Evolutionary conservation across 23 tunicate genomes (phyloP).

Genomic region (Oikopleura vanhoeffeni): DNA sequence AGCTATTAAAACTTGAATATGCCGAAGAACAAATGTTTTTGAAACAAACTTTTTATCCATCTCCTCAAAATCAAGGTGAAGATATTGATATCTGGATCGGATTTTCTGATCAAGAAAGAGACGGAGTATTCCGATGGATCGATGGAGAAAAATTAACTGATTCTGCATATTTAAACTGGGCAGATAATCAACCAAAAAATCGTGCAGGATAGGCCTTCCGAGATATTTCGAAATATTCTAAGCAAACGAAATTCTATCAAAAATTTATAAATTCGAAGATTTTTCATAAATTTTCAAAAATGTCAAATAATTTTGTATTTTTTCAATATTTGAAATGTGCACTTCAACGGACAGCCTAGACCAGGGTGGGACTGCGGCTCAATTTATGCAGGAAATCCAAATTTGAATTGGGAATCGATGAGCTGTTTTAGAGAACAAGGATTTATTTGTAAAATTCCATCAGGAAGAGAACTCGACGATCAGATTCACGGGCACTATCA

Average conservation of each 20-base stretch:
- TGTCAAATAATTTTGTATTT: no score
- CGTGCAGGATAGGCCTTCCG: slow-evolving; percentile 63
- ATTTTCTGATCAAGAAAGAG: slow-evolving; percentile 45
- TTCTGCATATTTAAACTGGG: slow-evolving; percentile 31
- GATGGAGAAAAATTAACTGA: slow-evolving; percentile 27
- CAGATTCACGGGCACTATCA: not conserved
- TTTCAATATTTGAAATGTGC: no score
- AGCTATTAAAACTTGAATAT: no score
- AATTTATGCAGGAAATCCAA: slow-evolving; percentile 42
- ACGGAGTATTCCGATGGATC: slow-evolving; percentile 58
- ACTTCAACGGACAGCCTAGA: no score
- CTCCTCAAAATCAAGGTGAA: not conserved
- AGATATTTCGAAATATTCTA: no score
- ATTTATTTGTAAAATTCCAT: slow-evolving; percentile 55
- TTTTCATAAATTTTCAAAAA: no score
- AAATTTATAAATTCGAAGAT: no score
- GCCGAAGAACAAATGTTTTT: slow-evolving; percentile 43
- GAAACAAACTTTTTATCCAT: not conserved
- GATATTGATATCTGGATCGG: slow-evolving; percentile 59
- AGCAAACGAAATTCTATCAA: no score
- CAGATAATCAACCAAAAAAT: slow-evolving; percentile 40
- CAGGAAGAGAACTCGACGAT: slow-evolving; percentile 31
- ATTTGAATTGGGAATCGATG: slow-evolving; percentile 47
- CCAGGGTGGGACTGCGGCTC: slow-evolving; percentile 79
- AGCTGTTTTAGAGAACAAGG: slow-evolving; percentile 56